Evolutionary conservation across 1,140 invertebrate genomes (phyloP).

Genomic region (Vanessa atalanta): DNA sequence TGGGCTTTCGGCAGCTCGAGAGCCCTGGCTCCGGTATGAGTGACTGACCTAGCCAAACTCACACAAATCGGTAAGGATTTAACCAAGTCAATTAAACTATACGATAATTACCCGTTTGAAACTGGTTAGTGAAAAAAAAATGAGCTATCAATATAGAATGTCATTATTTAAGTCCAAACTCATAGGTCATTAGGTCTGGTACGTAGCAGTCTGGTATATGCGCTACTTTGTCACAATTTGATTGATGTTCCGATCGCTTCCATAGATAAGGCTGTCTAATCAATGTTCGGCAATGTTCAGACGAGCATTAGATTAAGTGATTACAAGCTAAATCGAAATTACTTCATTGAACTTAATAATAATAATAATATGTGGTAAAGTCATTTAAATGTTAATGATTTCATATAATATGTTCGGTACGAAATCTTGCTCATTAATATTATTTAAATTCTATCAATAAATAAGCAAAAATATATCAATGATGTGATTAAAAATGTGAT

Average conservation of each 20-base stretch:
- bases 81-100: no score
- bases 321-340: constrained; percentile 11
- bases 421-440: no score
- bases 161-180: constrained; percentile 31
- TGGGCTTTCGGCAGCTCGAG: no score
- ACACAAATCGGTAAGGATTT: no score
- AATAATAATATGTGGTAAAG: neutral
- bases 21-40: no score
- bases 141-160: constrained; percentile 28
- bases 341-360: neutral
- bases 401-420: no score
- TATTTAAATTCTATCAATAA: no score
- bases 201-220: constrained; percentile 33
- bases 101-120: no score
- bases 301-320: constrained; percentile 4
- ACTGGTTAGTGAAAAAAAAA: constrained; percentile 10
- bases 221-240: constrained; percentile 45
- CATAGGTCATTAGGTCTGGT: constrained; percentile 37
- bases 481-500: no score
- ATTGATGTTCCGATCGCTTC: constrained; percentile 36
- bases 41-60: no score
- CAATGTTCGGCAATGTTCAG: constrained; percentile 32
- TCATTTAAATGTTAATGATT: neutral
- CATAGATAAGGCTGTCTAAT: constrained; percentile 19
- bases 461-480: no score